Percentiles rank a stretch among this genome's conserved stretches.
phyloP scores from a whole-genome alignment of 2,113 vertebrate genomes.

The Melanotaenia duboulayi region DNA sequence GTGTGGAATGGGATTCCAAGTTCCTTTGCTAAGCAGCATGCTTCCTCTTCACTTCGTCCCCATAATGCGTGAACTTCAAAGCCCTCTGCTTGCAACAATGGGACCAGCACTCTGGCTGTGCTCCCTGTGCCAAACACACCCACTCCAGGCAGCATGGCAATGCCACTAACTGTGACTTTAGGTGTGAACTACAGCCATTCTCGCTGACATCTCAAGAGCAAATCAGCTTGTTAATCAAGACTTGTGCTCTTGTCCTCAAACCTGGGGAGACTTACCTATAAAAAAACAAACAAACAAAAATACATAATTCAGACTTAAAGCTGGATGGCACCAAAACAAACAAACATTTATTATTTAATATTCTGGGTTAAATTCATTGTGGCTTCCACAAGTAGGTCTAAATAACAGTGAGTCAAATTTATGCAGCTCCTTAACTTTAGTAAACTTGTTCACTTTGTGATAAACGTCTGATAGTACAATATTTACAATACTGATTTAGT shows the following conservation, averaged over 20 bases:
- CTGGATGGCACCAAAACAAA: background rate
- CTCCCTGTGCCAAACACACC: constrained; percentile 98
- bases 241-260: background rate
- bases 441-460: background rate
- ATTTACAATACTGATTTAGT: background rate
- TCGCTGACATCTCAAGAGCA: constrained; percentile 24
- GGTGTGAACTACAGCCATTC: constrained; percentile 39
- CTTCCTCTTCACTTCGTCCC: constrained; percentile 95
- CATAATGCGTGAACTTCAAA: constrained; percentile 94
- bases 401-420: background rate
- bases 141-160: constrained; percentile 92
- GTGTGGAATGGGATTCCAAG: constrained; percentile 94
- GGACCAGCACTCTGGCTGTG: constrained; percentile 91
- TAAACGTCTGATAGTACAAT: background rate
- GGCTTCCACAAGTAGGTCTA: background rate
- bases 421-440: background rate
- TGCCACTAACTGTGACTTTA: constrained; percentile 45
- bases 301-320: constrained; percentile 1
- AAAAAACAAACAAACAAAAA: constrained; percentile 3
- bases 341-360: background rate
- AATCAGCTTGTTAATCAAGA: constrained; percentile 11
- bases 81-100: constrained; percentile 91
- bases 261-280: constrained; percentile 26
- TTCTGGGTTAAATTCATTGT: background rate
- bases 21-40: constrained; percentile 89